These are phyloP conservation scores for Baryphthengus martii DNA, from an alignment of 2,113 vertebrate genomes.

Conservation along the genomic window DNA sequence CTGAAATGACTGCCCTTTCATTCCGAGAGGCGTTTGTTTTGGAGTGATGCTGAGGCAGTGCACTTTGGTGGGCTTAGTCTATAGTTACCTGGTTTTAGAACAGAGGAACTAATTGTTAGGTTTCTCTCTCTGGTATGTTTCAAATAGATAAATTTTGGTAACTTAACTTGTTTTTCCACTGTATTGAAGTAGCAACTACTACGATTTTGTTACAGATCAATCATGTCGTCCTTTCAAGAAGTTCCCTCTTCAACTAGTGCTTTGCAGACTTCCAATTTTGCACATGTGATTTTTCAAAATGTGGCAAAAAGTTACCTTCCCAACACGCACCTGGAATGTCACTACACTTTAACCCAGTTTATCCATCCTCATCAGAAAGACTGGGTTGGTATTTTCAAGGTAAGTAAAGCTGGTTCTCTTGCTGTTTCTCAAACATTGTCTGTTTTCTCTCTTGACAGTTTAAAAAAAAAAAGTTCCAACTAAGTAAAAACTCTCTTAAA, in stretches of 20 bases:
- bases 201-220: constrained; percentile 72
- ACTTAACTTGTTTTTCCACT: neutral
- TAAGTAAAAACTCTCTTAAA: neutral
- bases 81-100: neutral
- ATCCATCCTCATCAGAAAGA: constrained; percentile 94
- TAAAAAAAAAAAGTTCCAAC: neutral
- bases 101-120: neutral
- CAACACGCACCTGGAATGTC: constrained; percentile 91
- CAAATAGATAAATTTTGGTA: neutral
- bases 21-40: neutral
- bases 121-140: neutral
- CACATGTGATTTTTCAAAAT: constrained; percentile 98
- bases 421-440: neutral
- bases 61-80: neutral
- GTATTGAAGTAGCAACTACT: neutral
- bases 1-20: neutral
- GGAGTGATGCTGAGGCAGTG: neutral
- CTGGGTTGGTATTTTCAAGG: constrained; percentile 99
- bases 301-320: constrained; percentile 97
- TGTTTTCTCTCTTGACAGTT: neutral
- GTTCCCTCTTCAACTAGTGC: constrained; percentile 72
- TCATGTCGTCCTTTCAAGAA: constrained; percentile 87
- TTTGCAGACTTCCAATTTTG: constrained; percentile 96
- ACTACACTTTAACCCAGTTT: constrained; percentile 93
- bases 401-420: constrained; percentile 56